Base-by-base conservation (phyloP, 2,113 vertebrate genomes). In the Solea senegalensis region DNA sequence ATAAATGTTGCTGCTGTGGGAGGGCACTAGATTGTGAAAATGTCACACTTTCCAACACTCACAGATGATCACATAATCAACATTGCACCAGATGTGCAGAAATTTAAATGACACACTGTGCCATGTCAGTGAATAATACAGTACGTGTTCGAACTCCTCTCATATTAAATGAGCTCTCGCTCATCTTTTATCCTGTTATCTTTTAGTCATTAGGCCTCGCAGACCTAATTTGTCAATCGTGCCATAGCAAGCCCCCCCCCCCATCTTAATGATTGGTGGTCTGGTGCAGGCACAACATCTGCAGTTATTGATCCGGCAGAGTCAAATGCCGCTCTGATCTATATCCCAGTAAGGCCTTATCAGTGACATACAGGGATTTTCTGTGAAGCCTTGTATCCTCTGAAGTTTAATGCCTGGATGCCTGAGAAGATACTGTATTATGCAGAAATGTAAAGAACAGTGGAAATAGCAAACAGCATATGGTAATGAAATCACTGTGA, bases 311-410 rank as follows among this genome's bases (percentile, higher is more conserved):
- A 92, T 92, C 86, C 78, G 71, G 61, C 26, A 51, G 74, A 80
- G 82, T 87, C 74, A 77, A 83, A 88, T 83, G 77, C 72, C 82
- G 69, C 76, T 86, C 86, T 87, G 92, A 92, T 92, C 83, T 68
- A 83, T 91, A 93, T 93, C 89, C 87, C 77, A 63, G 63, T 63
- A 44, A 79, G 55, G 65, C 75, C 88, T 92, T 94, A 94, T 93
- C 91, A 89, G 83, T 84, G 88, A 85, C 86, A 91, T 72, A 74
- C 90, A 92, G 92, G 50, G 81, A 84, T 77, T 58, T 75, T 78
- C 73, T 88, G 50, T 73, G 78, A 87, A 75, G 62, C 68, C 74
- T 62, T 74, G 76, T 61, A 62, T 74, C 57, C 60, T 58, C 34
- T 63, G 53, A 88, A 74, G 50, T 74, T 85, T 72, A 59, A 74